phyloP scores from a whole-genome alignment of 2,888 invertebrate species.

The Therioaphis trifolii region DNA sequence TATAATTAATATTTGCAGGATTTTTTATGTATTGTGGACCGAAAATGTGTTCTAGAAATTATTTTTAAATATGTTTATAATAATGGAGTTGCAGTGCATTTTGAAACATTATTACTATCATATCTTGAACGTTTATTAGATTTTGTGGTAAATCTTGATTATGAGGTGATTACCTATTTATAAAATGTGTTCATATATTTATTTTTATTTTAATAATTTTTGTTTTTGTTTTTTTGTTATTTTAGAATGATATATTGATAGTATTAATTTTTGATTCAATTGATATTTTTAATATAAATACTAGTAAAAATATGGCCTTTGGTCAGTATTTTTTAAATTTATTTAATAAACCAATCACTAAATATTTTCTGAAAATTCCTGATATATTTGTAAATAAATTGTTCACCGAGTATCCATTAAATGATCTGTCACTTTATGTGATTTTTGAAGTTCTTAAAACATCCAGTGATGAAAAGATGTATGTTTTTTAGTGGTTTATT shows the following conservation, averaged over 20 bases:
- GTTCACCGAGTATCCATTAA: constrained; percentile 28
- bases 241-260: constrained; percentile 21
- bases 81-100: neutral
- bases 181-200: too few relatives aligned
- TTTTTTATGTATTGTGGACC: neutral
- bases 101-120: neutral
- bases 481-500: neutral
- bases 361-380: constrained; percentile 25
- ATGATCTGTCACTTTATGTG: neutral
- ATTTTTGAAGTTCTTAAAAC: constrained; percentile 30
- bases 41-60: constrained; percentile 11
- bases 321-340: constrained; percentile 29
- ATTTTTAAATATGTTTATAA: constrained; percentile 32
- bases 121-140: constrained; percentile 9
- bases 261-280: constrained; percentile 3
- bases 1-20: neutral
- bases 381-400: constrained; percentile 6
- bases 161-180: too few relatives aligned
- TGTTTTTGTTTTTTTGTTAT: constrained; percentile 1
- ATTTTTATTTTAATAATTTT: too few relatives aligned
- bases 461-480: neutral
- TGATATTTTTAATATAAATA: neutral
- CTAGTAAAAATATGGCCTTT: neutral
- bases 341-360: constrained; percentile 37
- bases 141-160: constrained; percentile 15